Base-by-base conservation (phyloP, 2,888 invertebrate genomes). In the Pomacea canaliculata region DNA sequence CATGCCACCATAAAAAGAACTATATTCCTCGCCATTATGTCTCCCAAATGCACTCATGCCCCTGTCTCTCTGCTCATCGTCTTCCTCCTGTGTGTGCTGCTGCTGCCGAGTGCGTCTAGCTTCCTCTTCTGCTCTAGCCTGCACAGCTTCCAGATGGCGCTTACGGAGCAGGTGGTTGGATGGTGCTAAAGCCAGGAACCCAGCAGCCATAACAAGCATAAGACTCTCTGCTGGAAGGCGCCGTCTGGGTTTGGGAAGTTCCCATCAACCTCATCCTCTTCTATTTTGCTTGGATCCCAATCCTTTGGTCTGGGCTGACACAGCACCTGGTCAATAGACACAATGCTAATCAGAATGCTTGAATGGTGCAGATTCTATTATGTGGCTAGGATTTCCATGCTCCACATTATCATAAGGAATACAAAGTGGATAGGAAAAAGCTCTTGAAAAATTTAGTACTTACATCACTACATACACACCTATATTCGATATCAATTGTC, bases 231-330 rank as follows among this genome's bases (percentile, higher is more conserved):
- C 83, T 37, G 88, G 85, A 9, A 89, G 51, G 37, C 71, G 71
- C 13, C 48, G 71, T 48, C 60, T 71, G 19, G 37, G 56, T 59
- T 46, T 73, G 19, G 65, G 56, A n/a, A 59, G 60, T 51, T 71
- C 59, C 67, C 66, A 67, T 66, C 70, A 27, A 73, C 73, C 51
- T 73, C 76, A 37, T 71, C 68, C n/a, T 48, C 67, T 68, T 37
- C 71, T 70, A 56, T 71, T 74, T 84, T 72, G 5, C 84, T 84
- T 51, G 86, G 85, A 73, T 84, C 78, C 85, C 85, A 85, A 76
- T 81, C 82, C 48, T 78, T 76, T 7, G 88, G 87, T 56, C 91
- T 89, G 7, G 92, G 92, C 84, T 92, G 92, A 79, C 92, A 91
- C 19, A 92, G 87, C 19, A 92, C 91, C 84, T 92, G 91, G 7